phyloP scores from a whole-genome alignment of 2,113 vertebrate genomes.

The Cyanoderma ruficeps region DNA sequence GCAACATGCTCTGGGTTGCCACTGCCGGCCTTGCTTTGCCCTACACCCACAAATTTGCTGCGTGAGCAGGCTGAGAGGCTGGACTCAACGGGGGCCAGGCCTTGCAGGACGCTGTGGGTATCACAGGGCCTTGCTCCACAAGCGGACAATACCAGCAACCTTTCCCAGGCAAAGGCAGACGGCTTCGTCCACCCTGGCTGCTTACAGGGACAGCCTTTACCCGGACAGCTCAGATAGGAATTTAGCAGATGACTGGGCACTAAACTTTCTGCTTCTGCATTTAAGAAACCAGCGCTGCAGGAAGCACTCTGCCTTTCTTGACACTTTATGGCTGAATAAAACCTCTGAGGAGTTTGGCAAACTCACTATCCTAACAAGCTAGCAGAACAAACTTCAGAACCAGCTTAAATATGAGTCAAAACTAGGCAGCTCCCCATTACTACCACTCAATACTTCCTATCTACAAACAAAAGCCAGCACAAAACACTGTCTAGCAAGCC shows the following conservation, averaged over 20 bases:
- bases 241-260: not conserved
- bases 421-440: not conserved
- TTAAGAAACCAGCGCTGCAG: not conserved
- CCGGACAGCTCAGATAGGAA: not conserved
- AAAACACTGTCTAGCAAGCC: not conserved
- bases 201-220: not conserved
- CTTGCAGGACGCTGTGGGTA: accelerated
- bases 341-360: not conserved
- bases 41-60: accelerated
- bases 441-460: not conserved
- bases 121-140: accelerated
- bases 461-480: not conserved
- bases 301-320: not conserved
- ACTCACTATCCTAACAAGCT: not conserved
- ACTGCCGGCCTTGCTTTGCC: accelerated
- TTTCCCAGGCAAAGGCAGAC: not conserved
- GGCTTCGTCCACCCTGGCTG: not conserved
- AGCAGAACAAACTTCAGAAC: not conserved
- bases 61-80: not conserved
- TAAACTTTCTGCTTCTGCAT: accelerated
- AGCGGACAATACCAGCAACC: accelerated
- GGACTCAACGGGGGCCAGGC: accelerated
- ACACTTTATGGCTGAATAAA: not conserved
- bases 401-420: not conserved
- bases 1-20: not conserved